Conservation (phyloP, 2,888 invertebrate species). For the Brachycybe producta region DNA sequence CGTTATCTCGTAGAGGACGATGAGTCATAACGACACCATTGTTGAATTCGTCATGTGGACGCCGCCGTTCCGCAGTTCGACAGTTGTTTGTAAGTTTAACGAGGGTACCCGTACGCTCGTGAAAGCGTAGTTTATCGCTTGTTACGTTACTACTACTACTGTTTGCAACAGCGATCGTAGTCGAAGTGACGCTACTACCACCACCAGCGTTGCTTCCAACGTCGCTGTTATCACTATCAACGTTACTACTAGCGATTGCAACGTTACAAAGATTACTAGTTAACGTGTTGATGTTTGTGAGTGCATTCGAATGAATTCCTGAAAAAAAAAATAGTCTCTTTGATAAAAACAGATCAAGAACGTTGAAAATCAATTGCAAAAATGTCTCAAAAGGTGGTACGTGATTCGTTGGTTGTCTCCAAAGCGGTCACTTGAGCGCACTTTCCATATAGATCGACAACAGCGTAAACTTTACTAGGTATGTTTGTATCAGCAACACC, state of each 20-base stretch:
- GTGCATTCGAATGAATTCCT: conserved; percentile 29
- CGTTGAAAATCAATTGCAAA: too few relatives aligned
- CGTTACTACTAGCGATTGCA: neutral
- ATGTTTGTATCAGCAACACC: conserved; percentile 70
- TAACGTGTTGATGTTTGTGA: conserved; percentile 25
- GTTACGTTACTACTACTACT: neutral
- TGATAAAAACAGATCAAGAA: neutral
- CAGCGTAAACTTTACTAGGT: conserved; percentile 58
- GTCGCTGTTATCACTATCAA: conserved; percentile 4
- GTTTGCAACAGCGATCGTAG: neutral
- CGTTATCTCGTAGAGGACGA: conserved; percentile 69
- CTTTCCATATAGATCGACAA: conserved; percentile 70
- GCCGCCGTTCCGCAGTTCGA: conserved; percentile 68
- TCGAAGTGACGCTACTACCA: neutral
- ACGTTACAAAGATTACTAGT: neutral
- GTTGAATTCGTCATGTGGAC: conserved; percentile 86
- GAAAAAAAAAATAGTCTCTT: conserved; percentile 16
- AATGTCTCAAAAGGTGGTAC: too few relatives aligned
- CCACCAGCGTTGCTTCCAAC: neutral
- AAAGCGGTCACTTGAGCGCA: conserved; percentile 60
- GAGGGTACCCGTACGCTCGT: conserved; percentile 72
- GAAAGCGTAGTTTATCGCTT: conserved; percentile 61
- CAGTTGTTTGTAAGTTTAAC: conserved; percentile 70
- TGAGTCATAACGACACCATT: conserved; percentile 94
- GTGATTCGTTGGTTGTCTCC: conserved; percentile 22